Evolutionary conservation across 2,797 vertebrate species (phyloP).

Genomic region (Gymnoscopelus braueri): DNA sequence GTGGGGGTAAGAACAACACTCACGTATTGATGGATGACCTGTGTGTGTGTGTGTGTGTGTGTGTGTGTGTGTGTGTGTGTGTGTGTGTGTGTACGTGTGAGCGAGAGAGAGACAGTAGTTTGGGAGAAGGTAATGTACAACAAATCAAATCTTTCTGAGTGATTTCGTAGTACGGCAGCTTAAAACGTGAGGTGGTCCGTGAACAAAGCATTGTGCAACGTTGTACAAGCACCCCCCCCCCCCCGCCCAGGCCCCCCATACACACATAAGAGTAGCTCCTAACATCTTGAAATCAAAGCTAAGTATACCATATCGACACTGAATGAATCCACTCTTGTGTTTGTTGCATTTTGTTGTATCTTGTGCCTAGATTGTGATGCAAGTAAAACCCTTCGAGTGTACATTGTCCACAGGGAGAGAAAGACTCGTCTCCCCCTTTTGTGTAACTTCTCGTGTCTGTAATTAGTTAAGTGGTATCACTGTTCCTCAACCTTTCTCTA

Average conservation of each 20-base stretch:
- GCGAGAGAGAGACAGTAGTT: conserved; percentile 23
- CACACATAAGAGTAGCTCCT: conserved; percentile 19
- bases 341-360: conserved; percentile 27
- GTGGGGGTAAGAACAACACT: conserved; percentile 72
- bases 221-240: too few species aligned
- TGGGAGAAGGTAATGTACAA: conserved; percentile 32
- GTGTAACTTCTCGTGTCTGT: conserved; percentile 55
- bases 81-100: conserved; percentile 19
- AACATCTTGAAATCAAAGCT: conserved; percentile 33
- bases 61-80: conserved; percentile 19
- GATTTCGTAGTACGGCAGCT: too few species aligned
- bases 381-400: conserved; percentile 61
- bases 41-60: conserved; percentile 27
- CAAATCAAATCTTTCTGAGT: too few species aligned
- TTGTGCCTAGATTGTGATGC: conserved; percentile 66
- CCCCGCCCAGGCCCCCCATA: too few species aligned
- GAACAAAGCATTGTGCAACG: conserved; percentile 17
- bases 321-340: conserved; percentile 30
- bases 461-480: conserved; percentile 71
- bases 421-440: conserved; percentile 51
- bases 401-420: conserved; percentile 70
- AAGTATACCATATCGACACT: conserved; percentile 27
- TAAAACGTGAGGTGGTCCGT: conserved; percentile 5
- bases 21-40: conserved; percentile 72
- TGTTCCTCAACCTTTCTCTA: conserved; percentile 61